Evolutionary conservation across 2,113 vertebrate species (phyloP).

Genomic region (Riparia riparia): DNA sequence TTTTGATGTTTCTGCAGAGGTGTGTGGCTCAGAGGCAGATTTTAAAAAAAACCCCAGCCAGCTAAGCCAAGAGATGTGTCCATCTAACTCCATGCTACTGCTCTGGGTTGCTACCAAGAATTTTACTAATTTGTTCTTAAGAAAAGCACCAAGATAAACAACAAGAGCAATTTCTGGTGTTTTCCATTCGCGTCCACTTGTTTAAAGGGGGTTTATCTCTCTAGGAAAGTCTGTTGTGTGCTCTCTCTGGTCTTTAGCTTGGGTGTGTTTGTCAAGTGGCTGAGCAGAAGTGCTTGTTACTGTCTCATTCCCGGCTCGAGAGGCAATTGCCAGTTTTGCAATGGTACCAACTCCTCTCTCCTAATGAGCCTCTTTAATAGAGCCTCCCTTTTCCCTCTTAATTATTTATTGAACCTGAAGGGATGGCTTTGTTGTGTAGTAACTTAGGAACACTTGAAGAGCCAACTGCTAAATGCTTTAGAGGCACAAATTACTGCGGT

Average conservation of each 20-base stretch:
- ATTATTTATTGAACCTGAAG: neutral
- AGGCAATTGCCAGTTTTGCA: neutral
- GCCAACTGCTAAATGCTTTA: neutral
- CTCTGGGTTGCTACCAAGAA: neutral
- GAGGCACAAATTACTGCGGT: neutral
- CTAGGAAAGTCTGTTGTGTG: accelerated
- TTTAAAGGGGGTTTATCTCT: accelerated
- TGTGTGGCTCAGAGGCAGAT: neutral
- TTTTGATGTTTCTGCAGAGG: neutral
- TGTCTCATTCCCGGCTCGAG: neutral
- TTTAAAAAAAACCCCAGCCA: neutral
- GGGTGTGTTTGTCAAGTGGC: neutral
- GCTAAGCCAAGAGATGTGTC: neutral
- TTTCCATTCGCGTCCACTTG: accelerated
- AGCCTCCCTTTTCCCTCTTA: neutral
- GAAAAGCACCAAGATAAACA: neutral
- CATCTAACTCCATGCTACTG: accelerated
- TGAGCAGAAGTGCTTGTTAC: neutral
- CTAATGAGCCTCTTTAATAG: neutral
- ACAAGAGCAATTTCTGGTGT: neutral
- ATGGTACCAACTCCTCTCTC: neutral
- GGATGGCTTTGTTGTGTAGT: neutral
- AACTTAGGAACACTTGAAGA: neutral
- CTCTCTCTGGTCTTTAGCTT: neutral
- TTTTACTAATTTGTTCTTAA: neutral